Evolutionary conservation across 2,888 invertebrate species (phyloP).

Genomic region (Metacarcinus magister): DNA sequence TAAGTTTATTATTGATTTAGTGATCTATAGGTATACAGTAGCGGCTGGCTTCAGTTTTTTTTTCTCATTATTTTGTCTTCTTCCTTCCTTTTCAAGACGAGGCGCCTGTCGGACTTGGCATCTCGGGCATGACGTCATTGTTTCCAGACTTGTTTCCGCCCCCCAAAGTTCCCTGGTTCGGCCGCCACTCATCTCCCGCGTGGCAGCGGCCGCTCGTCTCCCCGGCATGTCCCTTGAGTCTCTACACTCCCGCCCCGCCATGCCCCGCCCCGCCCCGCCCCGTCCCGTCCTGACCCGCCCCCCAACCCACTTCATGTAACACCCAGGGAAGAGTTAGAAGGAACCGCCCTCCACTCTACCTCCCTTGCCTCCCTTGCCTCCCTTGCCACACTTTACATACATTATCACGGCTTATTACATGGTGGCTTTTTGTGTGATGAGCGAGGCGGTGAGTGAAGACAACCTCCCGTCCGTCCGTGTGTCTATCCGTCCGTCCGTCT

Average conservation of each 20-base stretch:
- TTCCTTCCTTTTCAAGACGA: not conserved
- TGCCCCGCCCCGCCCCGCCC: not conserved
- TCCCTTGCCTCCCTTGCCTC: not conserved
- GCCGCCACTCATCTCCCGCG: too few species aligned
- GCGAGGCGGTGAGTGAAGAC: too few species aligned
- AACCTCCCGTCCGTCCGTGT: too few species aligned
- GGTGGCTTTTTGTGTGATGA: too few species aligned
- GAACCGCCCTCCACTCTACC: not conserved
- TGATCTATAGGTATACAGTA: not conserved
- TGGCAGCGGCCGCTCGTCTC: not conserved
- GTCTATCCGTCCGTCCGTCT: too few species aligned
- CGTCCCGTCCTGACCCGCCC: not conserved
- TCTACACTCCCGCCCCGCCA: not conserved
- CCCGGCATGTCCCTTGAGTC: not conserved
- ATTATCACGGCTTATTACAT: too few species aligned
- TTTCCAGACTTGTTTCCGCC: not conserved
- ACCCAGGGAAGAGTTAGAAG: too few species aligned
- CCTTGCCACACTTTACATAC: not conserved
- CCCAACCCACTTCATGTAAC: too few species aligned
- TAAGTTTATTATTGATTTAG: not conserved
- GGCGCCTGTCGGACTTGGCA: slow-evolving; percentile 18
- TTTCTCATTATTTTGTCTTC: not conserved
- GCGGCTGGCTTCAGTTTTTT: not conserved
- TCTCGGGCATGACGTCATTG: slow-evolving; percentile 18
- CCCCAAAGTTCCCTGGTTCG: not conserved